Conservation (phyloP, 2,797 vertebrate species). For the Malacoctenus gilli region DNA sequence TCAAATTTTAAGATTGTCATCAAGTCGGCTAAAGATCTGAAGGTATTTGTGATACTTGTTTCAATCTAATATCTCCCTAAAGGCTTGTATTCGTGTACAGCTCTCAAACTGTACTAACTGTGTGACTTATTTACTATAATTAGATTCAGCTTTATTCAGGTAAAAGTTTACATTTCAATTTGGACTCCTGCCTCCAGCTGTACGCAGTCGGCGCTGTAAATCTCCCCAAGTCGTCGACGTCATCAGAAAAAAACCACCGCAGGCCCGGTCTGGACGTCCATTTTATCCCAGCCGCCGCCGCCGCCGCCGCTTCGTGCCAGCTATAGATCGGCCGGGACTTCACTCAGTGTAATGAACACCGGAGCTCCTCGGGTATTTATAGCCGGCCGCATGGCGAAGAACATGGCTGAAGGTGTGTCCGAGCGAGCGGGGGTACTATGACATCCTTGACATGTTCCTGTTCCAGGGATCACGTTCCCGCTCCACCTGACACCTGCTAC, state of each 20-base stretch:
- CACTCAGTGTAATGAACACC: slow-evolving; percentile 57
- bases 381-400: slow-evolving; percentile 40
- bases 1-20: too few species aligned
- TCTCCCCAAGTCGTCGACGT: background rate
- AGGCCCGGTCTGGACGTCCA: background rate
- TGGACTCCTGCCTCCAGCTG: too few species aligned
- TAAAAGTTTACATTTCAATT: too few species aligned
- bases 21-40: too few species aligned
- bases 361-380: slow-evolving; percentile 56
- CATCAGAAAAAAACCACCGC: background rate
- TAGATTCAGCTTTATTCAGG: too few species aligned
- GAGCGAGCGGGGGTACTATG: slow-evolving; percentile 42
- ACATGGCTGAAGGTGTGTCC: slow-evolving; percentile 19
- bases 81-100: too few species aligned
- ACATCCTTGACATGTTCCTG: slow-evolving; percentile 58
- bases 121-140: too few species aligned
- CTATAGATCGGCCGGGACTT: slow-evolving; percentile 19
- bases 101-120: too few species aligned
- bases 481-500: slow-evolving; percentile 58
- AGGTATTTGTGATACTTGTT: too few species aligned
- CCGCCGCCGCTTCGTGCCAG: background rate
- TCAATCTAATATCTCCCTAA: too few species aligned
- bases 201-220: too few species aligned
- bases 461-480: slow-evolving; percentile 55
- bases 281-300: slow-evolving; percentile 3